These are phyloP conservation scores for Apolygus lucorum DNA, from an alignment of 1,140 invertebrate genomes.

Conservation along the genomic window DNA sequence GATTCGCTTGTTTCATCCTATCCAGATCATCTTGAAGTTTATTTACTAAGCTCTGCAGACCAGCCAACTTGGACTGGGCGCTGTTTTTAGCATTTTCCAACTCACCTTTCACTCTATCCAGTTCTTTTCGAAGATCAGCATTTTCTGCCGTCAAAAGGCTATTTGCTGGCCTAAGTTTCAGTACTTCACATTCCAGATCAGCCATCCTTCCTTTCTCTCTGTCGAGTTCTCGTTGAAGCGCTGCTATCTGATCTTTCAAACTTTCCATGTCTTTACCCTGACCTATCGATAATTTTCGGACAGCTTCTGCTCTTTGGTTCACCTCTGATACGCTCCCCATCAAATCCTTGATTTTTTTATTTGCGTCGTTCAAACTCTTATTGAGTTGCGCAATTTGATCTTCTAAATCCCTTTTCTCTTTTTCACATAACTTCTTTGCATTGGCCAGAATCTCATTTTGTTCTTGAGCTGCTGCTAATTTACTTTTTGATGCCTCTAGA, in stretches of 20 bases:
- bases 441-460: neutral
- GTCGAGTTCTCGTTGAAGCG: neutral
- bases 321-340: neutral
- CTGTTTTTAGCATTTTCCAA: neutral
- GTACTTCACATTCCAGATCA: neutral
- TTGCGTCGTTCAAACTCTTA: neutral
- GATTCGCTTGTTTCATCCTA: conserved; percentile 3
- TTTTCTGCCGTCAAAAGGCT: neutral
- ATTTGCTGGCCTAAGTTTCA: neutral
- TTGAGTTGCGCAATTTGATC: neutral
- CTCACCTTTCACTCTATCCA: neutral
- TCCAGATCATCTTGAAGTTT: neutral
- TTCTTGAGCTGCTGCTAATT: neutral
- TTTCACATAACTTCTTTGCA: neutral
- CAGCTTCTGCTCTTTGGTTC: neutral
- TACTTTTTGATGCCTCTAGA: neutral
- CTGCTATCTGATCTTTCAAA: neutral
- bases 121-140: neutral
- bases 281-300: neutral
- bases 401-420: neutral
- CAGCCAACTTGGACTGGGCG: neutral
- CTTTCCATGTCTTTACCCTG: neutral
- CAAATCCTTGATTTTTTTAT: neutral
- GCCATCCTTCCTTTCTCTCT: neutral
- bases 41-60: neutral